Evolutionary conservation across 1,140 invertebrate genomes (phyloP).

Genomic region (Aphelinus atriplicis): DNA sequence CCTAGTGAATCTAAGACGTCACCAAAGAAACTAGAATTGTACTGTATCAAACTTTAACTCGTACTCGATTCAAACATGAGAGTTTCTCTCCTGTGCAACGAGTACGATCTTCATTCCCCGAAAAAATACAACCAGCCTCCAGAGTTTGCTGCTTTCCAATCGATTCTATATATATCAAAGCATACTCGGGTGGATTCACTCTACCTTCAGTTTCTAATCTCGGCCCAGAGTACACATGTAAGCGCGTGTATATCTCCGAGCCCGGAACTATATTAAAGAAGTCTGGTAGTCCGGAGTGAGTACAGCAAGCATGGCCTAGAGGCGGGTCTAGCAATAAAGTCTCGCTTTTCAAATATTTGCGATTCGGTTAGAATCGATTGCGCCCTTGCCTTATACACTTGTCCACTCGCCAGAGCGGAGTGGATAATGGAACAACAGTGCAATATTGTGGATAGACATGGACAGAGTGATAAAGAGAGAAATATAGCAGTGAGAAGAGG

Average conservation of each 20-base stretch:
- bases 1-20: too few relatives aligned
- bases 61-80: too few relatives aligned
- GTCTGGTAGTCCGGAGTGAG: constrained; percentile 14
- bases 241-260: neutral
- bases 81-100: too few relatives aligned
- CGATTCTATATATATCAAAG: too few relatives aligned
- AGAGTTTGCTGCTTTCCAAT: neutral
- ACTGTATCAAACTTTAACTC: too few relatives aligned
- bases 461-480: neutral
- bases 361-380: constrained; percentile 38
- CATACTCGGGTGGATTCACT: too few relatives aligned
- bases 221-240: neutral
- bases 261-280: constrained; percentile 19
- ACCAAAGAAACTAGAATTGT: too few relatives aligned
- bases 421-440: too few relatives aligned
- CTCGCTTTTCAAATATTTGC: constrained; percentile 36
- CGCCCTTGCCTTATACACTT: neutral
- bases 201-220: too few relatives aligned
- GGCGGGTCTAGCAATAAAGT: constrained; percentile 33
- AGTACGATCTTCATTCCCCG: too few relatives aligned
- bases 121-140: too few relatives aligned
- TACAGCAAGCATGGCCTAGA: neutral
- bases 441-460: neutral
- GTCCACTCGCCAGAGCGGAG: too few relatives aligned
- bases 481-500: constrained; percentile 1